A percentile compares a stretch with the other conserved stretches of the same genome.
phyloP scores from a whole-genome alignment of 2,113 vertebrate genomes.

The Alces alces region DNA sequence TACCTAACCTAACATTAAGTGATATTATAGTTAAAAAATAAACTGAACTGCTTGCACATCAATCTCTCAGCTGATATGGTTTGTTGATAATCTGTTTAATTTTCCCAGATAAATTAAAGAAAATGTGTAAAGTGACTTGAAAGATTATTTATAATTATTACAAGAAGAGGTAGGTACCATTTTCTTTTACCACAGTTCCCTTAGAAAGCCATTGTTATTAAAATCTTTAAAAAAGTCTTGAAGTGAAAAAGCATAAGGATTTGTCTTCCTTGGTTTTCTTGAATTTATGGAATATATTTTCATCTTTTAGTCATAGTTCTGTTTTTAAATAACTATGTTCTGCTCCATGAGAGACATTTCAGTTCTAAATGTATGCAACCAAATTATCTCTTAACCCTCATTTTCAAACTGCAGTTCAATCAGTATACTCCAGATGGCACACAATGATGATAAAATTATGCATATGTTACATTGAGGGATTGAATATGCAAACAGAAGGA shows the following conservation, averaged over 20 bases:
- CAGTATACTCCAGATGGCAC: constrained; percentile 84
- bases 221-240: neutral
- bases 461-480: constrained; percentile 69
- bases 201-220: constrained; percentile 41
- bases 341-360: constrained; percentile 65
- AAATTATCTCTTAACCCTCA: constrained; percentile 67
- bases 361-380: constrained; percentile 55
- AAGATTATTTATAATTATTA: neutral
- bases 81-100: constrained; percentile 2
- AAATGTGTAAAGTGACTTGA: constrained; percentile 35
- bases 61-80: neutral
- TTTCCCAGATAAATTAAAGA: constrained; percentile 43
- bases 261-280: constrained; percentile 45
- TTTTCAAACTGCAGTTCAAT: constrained; percentile 80
- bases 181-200: neutral
- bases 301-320: constrained; percentile 67
- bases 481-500: constrained; percentile 74
- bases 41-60: neutral
- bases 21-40: neutral
- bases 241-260: neutral
- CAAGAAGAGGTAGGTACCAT: neutral
- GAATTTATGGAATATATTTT: constrained; percentile 49
- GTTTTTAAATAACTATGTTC: constrained; percentile 73
- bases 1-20: constrained; percentile 20
- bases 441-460: constrained; percentile 81